phyloP scores from a whole-genome alignment of 2,888 invertebrate genomes.

The Nephrotoma guestfalica region DNA sequence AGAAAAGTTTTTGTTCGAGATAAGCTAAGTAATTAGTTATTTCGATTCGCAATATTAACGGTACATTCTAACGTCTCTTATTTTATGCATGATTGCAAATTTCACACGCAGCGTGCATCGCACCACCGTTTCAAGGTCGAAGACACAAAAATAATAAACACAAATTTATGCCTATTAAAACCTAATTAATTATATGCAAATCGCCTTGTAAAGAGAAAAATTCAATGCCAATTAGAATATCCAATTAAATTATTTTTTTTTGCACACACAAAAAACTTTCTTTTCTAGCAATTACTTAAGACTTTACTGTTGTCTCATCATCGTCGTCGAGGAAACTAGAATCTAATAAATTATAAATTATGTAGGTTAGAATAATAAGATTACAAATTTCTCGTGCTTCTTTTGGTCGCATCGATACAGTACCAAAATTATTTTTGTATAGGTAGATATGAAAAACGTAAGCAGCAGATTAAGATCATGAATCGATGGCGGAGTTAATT shows the following conservation, averaged over 20 bases:
- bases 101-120: neutral
- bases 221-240: neutral
- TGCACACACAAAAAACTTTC: neutral
- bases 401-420: too few species aligned
- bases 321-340: too few species aligned
- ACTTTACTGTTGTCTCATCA: too few species aligned
- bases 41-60: neutral
- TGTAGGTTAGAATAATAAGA: too few species aligned
- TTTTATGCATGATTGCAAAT: neutral
- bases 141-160: neutral
- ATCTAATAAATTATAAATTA: too few species aligned
- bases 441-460: too few species aligned
- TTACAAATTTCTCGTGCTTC: too few species aligned
- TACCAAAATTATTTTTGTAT: too few species aligned
- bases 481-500: neutral
- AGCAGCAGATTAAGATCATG: neutral
- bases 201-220: neutral
- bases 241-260: neutral
- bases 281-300: too few species aligned
- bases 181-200: neutral
- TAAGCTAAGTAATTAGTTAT: neutral
- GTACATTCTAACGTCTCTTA: neutral
- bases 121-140: neutral
- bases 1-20: neutral
- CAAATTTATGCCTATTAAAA: neutral